A percentile compares a stretch with the other conserved stretches of the same genome.
Evolutionary conservation across 2,797 vertebrate genomes (phyloP).

Genomic region (Eutrigla gurnardus): DNA sequence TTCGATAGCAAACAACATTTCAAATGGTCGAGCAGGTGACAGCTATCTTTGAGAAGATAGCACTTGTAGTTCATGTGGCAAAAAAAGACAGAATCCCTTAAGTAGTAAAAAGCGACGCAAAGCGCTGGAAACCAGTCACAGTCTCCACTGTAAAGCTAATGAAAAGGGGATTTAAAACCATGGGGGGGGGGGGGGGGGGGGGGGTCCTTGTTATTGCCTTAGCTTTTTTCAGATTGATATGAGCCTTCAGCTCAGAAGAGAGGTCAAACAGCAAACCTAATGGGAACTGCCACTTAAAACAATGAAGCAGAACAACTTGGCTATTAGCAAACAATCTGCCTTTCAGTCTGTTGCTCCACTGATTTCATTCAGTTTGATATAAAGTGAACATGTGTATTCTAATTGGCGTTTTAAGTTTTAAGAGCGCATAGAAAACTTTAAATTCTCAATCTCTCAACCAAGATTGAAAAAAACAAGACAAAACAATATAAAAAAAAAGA

Average conservation of each 20-base stretch:
- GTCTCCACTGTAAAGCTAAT: slow-evolving; percentile 19
- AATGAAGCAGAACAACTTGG: slow-evolving; percentile 33
- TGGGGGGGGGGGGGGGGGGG: not conserved
- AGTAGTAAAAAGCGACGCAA: slow-evolving; percentile 3
- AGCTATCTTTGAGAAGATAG: slow-evolving; percentile 59
- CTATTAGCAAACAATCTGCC: slow-evolving; percentile 42
- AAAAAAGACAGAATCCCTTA: slow-evolving; percentile 36
- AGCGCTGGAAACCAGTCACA: slow-evolving; percentile 33
- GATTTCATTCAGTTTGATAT: not conserved
- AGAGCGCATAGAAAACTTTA: slow-evolving; percentile 14
- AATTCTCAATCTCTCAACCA: not conserved
- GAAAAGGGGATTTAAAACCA: slow-evolving; percentile 21
- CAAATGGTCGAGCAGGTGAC: slow-evolving; percentile 70
- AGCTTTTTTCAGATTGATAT: slow-evolving; percentile 48
- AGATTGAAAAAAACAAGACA: slow-evolving; percentile 18
- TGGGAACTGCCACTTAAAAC: slow-evolving; percentile 55
- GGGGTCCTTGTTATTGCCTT: slow-evolving; percentile 51
- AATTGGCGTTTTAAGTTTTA: not conserved
- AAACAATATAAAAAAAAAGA: slow-evolving; percentile 17
- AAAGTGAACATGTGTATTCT: not conserved
- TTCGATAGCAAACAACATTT: slow-evolving; percentile 56
- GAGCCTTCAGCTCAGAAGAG: slow-evolving; percentile 42
- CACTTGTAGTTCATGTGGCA: slow-evolving; percentile 48
- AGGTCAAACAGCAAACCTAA: slow-evolving; percentile 61
- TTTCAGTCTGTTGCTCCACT: not conserved